phyloP scores from a whole-genome alignment of 2,797 vertebrate species.

The Macropodus opercularis region DNA sequence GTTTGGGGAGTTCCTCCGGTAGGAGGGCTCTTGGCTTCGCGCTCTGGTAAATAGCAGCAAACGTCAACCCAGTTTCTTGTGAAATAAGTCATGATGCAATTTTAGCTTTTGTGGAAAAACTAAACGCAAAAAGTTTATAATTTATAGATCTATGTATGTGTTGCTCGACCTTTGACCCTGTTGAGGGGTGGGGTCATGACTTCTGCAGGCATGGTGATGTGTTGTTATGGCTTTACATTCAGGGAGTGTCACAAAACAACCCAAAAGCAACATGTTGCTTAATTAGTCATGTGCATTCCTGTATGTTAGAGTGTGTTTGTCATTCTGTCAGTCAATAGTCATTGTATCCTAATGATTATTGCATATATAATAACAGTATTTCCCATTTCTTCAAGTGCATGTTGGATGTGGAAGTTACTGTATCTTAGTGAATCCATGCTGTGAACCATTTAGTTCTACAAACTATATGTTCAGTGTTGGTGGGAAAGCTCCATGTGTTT shows the following conservation, averaged over 20 bases:
- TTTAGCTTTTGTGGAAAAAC: conserved; percentile 13
- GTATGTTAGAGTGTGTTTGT: background rate
- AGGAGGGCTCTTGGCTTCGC: conserved; percentile 47
- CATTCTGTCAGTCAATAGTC: background rate
- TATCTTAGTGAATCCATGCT: too few relatives aligned
- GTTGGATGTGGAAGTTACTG: too few relatives aligned
- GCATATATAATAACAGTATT: too few relatives aligned
- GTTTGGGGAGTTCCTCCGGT: conserved; percentile 40
- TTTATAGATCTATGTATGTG: background rate
- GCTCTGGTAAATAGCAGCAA: conserved; percentile 27
- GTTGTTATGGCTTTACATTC: conserved; percentile 13
- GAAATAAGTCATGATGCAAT: conserved; percentile 33
- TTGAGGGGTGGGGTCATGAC: conserved; percentile 32
- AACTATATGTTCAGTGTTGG: background rate
- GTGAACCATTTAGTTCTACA: too few relatives aligned
- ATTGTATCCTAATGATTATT: too few relatives aligned
- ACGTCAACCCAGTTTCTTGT: conserved; percentile 20
- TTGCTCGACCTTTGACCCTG: conserved; percentile 30
- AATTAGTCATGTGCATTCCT: conserved; percentile 15
- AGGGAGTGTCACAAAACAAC: conserved; percentile 6
- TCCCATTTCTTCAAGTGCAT: too few relatives aligned
- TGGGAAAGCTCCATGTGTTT: conserved; percentile 1
- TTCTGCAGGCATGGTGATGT: conserved; percentile 13
- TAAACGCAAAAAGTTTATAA: conserved; percentile 11
- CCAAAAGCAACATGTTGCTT: background rate